Conservation (phyloP, 2,888 invertebrate species). For the Choristoneura rosaceana region DNA sequence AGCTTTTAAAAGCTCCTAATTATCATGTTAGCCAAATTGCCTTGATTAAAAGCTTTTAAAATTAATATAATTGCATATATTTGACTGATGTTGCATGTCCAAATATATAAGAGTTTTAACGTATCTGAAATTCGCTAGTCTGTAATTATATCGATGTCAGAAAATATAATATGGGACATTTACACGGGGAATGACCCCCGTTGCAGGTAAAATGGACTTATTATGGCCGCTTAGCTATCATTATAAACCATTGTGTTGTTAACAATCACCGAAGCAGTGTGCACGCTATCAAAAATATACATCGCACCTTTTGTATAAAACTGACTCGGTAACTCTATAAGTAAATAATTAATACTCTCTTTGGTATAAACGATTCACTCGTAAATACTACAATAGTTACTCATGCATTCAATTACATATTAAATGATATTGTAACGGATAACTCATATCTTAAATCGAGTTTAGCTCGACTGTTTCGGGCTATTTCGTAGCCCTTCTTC, state of each 20-base stretch:
- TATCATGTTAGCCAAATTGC: slow-evolving; percentile 41
- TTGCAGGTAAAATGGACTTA: background rate
- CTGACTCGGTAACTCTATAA: no score
- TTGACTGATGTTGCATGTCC: slow-evolving; percentile 37
- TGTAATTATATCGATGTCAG: slow-evolving; percentile 11
- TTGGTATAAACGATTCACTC: no score
- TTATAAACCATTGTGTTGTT: background rate
- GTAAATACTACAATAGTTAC: no score
- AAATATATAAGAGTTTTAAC: slow-evolving; percentile 20
- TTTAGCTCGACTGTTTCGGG: no score
- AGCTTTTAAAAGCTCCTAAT: slow-evolving; percentile 40
- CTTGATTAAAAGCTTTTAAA: slow-evolving; percentile 42
- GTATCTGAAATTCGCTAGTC: slow-evolving; percentile 34
- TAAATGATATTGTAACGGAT: no score
- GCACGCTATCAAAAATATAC: background rate
- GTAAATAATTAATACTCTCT: no score
- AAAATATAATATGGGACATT: slow-evolving; percentile 5
- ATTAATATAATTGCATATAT: slow-evolving; percentile 34
- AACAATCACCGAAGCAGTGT: background rate
- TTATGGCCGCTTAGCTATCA: background rate
- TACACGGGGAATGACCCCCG: slow-evolving; percentile 2
- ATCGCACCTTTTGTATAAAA: no score
- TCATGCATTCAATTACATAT: no score
- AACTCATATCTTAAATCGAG: no score
- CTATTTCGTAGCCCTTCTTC: no score